Conservation (phyloP, 2,113 vertebrate genomes). For the Regulus satrapa region DNA sequence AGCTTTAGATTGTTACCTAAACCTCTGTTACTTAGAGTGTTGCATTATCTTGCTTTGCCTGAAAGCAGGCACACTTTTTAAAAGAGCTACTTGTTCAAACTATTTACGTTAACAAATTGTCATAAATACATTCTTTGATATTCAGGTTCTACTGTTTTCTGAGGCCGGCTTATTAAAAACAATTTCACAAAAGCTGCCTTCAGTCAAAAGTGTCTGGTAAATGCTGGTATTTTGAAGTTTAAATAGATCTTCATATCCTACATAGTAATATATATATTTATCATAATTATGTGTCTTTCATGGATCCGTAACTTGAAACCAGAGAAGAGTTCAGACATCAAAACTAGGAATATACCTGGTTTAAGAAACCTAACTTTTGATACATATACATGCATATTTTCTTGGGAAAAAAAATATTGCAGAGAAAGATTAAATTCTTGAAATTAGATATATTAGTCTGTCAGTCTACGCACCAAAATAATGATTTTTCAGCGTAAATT, state of each 20-base stretch:
- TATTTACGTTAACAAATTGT: background rate
- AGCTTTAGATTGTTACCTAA: background rate
- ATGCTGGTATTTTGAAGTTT: background rate
- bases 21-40: background rate
- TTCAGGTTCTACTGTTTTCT: background rate
- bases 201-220: background rate
- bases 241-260: background rate
- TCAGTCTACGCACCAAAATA: background rate
- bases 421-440: background rate
- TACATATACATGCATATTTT: background rate
- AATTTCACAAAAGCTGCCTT: background rate
- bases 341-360: background rate
- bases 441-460: background rate
- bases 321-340: background rate
- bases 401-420: background rate
- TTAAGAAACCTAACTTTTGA: background rate
- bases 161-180: background rate
- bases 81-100: background rate
- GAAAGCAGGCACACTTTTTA: background rate
- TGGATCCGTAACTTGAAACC: background rate
- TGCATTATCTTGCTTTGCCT: background rate
- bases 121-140: background rate
- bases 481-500: background rate
- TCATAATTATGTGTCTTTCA: background rate
- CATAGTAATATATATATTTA: background rate